Percentiles rank a stretch among this genome's conserved stretches.
phyloP scores from a whole-genome alignment of 2,888 invertebrate genomes.

The Psococerastis gibbosa region DNA sequence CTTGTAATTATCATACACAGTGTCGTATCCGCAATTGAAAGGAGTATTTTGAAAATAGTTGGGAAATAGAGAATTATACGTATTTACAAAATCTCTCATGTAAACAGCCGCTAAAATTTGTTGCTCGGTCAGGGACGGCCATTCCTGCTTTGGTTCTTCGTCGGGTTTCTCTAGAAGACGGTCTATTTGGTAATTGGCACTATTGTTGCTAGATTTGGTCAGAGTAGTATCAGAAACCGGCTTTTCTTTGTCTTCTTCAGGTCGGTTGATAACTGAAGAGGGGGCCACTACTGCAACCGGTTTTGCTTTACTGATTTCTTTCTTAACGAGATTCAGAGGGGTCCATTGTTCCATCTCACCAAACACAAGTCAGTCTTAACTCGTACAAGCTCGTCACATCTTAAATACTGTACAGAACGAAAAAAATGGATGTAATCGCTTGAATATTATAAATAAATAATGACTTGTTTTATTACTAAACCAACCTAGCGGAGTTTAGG shows the following conservation, averaged over 20 bases:
- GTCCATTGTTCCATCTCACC: conserved; percentile 26
- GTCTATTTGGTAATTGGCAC: conserved; percentile 3
- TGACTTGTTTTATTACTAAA: no score
- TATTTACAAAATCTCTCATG: conserved; percentile 24
- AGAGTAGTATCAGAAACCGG: conserved; percentile 10
- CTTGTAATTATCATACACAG: conserved; percentile 18
- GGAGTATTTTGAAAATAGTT: conserved; percentile 1
- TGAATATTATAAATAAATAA: no score
- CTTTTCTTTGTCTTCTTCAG: background rate
- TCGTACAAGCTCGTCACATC: no score
- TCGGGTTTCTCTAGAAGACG: background rate
- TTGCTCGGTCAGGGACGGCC: conserved; percentile 23
- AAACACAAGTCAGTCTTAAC: no score
- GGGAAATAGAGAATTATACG: conserved; percentile 1
- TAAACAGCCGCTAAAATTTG: conserved; percentile 26
- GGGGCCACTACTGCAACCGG: conserved; percentile 35
- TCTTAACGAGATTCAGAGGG: conserved; percentile 35
- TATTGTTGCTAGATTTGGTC: conserved; percentile 6
- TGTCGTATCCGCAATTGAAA: conserved; percentile 22
- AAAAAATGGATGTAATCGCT: no score
- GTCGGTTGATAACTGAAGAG: conserved; percentile 22
- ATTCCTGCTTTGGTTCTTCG: background rate
- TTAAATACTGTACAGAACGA: no score
- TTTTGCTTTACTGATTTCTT: conserved; percentile 24
- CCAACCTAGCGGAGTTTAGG: no score